These are phyloP conservation scores for Gambelia wislizenii DNA, from an alignment of 2,797 vertebrate genomes.

Conservation along the genomic window DNA sequence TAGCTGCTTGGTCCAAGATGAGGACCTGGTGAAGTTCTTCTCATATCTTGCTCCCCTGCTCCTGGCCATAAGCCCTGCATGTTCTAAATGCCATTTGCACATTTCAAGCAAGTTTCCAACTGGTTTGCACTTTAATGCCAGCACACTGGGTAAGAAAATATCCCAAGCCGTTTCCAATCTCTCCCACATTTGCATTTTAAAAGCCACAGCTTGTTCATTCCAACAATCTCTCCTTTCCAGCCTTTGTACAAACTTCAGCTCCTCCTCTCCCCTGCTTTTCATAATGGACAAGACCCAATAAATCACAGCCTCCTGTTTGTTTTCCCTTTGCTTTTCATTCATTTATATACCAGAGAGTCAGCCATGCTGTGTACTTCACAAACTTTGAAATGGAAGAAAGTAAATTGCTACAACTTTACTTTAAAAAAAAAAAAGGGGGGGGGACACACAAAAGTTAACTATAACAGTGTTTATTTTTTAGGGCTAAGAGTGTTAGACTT, in stretches of 20 bases:
- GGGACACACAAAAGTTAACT: not conserved
- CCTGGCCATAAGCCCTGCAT: not conserved
- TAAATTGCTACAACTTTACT: not conserved
- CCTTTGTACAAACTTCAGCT: not conserved
- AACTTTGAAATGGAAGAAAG: not conserved
- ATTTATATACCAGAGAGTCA: not conserved
- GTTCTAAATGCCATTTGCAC: constrained; percentile 16
- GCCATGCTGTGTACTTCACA: not conserved
- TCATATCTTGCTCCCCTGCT: not conserved
- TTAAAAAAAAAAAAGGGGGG: not conserved
- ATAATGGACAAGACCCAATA: not conserved
- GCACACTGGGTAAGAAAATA: constrained; percentile 1
- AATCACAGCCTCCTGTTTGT: constrained; percentile 7
- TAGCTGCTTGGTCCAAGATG: not conserved
- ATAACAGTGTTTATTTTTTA: not conserved
- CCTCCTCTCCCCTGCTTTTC: not conserved
- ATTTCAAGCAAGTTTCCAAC: constrained; percentile 24
- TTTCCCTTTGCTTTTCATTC: constrained; percentile 30
- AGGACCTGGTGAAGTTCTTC: not conserved
- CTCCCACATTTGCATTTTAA: constrained; percentile 29
- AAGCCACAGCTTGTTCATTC: constrained; percentile 5
- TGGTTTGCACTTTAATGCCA: constrained; percentile 29
- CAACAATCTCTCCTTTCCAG: not conserved
- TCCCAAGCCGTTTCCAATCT: not conserved
- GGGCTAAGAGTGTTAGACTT: not conserved